These are phyloP conservation scores for Drosophila simulans DNA, from an alignment of 1,140 invertebrate genomes.

Conservation along the genomic window DNA sequence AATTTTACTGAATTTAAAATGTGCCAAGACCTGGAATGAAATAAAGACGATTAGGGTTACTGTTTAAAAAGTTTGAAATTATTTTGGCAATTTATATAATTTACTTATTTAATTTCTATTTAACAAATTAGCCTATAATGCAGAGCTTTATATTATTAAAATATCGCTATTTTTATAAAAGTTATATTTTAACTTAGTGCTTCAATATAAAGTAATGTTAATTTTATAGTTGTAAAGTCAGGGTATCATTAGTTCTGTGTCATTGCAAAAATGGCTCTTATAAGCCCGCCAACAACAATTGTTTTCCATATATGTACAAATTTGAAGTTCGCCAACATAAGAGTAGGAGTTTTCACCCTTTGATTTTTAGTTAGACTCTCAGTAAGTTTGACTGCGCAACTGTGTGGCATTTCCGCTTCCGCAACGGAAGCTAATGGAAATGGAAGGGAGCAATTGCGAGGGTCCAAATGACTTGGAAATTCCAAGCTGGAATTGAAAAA, in stretches of 20 bases:
- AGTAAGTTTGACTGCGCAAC: constrained; percentile 67
- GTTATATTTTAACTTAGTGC: not conserved
- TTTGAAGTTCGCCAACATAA: not conserved
- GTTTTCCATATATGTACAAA: constrained; percentile 7
- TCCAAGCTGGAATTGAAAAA: constrained; percentile 11
- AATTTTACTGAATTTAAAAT: constrained; percentile 26
- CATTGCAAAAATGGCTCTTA: not conserved
- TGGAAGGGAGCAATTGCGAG: constrained; percentile 45
- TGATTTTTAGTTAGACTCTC: constrained; percentile 31
- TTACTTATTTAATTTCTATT: not conserved
- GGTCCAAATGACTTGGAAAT: constrained; percentile 36
- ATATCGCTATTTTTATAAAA: too few relatives aligned
- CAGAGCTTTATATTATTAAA: too few relatives aligned
- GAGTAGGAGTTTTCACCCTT: constrained; percentile 15
- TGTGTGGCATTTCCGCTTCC: constrained; percentile 68
- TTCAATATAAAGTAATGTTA: not conserved
- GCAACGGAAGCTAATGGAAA: constrained; percentile 69
- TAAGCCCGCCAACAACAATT: not conserved
- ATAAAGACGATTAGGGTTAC: not conserved
- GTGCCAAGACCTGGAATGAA: constrained; percentile 41
- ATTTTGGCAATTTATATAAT: not conserved
- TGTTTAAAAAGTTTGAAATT: not conserved
- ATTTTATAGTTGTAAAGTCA: too few relatives aligned
- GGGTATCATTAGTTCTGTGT: not conserved
- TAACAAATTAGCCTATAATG: too few relatives aligned